phyloP scores from a whole-genome alignment of 2,888 invertebrate species.

The Melinaea menophilus region DNA sequence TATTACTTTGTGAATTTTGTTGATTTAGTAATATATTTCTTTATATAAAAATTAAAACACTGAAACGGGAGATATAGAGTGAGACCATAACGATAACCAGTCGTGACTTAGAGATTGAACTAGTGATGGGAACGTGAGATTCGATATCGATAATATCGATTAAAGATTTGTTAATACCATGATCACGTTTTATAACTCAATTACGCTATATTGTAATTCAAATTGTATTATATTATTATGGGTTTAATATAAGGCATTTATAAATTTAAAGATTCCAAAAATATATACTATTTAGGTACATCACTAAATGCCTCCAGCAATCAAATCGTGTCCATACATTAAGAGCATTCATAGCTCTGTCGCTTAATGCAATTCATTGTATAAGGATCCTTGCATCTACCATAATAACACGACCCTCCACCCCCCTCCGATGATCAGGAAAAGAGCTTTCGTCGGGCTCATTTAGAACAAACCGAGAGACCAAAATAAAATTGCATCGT shows the following conservation, averaged over 20 bases:
- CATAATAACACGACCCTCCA: slow-evolving; percentile 34
- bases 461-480: slow-evolving; percentile 10
- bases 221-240: no score
- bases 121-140: slow-evolving; percentile 41
- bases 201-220: background rate
- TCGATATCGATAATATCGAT: slow-evolving; percentile 31
- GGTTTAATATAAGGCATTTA: no score
- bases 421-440: slow-evolving; percentile 14
- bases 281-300: slow-evolving; percentile 21
- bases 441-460: slow-evolving; percentile 9
- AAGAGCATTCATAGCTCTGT: slow-evolving; percentile 67
- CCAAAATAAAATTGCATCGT: slow-evolving; percentile 20
- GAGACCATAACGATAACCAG: slow-evolving; percentile 64
- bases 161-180: slow-evolving; percentile 23
- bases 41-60: slow-evolving; percentile 26
- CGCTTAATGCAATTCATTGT: slow-evolving; percentile 73
- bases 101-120: slow-evolving; percentile 64
- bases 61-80: slow-evolving; percentile 48
- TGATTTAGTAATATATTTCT: no score
- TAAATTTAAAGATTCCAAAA: no score
- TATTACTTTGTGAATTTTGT: no score
- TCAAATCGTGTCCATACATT: slow-evolving; percentile 71
- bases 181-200: background rate
- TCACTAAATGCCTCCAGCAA: slow-evolving; percentile 51
- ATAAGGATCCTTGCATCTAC: slow-evolving; percentile 66